These are phyloP conservation scores for Acanthosepion pharaonis DNA, from an alignment of 2,888 invertebrate species.

Conservation along the genomic window DNA sequence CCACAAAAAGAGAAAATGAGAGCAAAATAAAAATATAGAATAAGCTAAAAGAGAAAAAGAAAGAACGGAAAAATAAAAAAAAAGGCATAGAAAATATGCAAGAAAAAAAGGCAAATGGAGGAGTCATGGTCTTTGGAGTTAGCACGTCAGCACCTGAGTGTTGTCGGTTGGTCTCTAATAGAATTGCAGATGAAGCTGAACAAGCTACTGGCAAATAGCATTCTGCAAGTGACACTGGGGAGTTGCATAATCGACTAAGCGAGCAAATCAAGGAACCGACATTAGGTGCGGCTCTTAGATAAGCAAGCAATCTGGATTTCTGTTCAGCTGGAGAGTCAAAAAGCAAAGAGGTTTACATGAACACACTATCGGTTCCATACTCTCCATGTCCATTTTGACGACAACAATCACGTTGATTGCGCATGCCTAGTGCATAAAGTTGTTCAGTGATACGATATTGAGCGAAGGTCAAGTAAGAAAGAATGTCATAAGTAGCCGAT, in stretches of 20 bases:
- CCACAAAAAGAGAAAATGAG: no score
- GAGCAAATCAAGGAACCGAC: neutral
- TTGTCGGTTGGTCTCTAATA: constrained; percentile 33
- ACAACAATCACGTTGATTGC: neutral
- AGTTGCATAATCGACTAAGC: constrained; percentile 17
- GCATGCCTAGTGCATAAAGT: neutral
- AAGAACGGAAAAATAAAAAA: neutral
- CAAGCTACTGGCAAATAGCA: neutral
- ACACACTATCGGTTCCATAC: neutral
- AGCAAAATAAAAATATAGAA: neutral
- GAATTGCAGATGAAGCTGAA: neutral
- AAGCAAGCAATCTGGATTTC: neutral
- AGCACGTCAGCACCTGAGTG: neutral
- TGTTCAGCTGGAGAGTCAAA: neutral
- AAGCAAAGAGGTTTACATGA: neutral
- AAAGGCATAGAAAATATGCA: neutral
- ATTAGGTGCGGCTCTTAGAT: constrained; percentile 1
- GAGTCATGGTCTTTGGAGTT: neutral
- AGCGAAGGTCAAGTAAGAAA: neutral
- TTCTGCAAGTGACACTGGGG: neutral
- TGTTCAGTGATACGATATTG: neutral
- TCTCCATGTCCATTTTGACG: neutral
- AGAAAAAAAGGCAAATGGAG: neutral
- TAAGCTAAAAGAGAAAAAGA: neutral
- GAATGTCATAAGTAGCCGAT: no score